Conservation (phyloP, 2,888 invertebrate species). For the Zaprionus bogoriensis region DNA sequence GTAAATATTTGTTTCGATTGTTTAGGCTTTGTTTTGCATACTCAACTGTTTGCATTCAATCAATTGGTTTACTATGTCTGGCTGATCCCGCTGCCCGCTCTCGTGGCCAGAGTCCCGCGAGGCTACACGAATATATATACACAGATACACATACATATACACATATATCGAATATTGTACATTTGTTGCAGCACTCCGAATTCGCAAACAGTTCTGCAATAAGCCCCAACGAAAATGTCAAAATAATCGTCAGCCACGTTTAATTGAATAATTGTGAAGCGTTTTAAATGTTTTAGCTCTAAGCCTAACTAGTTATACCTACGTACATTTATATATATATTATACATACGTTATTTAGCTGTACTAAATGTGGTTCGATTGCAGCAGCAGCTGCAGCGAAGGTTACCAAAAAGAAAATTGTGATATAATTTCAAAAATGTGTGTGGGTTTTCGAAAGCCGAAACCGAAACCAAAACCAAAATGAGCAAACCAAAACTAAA, state of each 20-base stretch:
- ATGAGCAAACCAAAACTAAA: constrained; percentile 33
- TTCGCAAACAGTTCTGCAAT: constrained; percentile 17
- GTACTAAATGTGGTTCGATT: constrained; percentile 39
- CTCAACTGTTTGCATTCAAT: not conserved
- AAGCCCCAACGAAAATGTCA: constrained; percentile 52
- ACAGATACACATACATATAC: not conserved
- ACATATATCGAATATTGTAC: constrained; percentile 14
- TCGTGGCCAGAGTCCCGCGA: too few relatives aligned
- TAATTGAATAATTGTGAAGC: constrained; percentile 19
- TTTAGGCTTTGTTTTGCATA: not conserved
- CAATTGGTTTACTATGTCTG: not conserved
- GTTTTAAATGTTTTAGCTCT: constrained; percentile 59
- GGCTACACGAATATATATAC: not conserved
- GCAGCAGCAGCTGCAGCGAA: constrained; percentile 36
- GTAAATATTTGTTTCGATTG: not conserved
- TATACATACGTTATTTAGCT: too few relatives aligned
- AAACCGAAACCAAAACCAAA: constrained; percentile 17
- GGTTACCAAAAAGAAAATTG: constrained; percentile 48
- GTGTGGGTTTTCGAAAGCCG: constrained; percentile 63
- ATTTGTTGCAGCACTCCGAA: not conserved
- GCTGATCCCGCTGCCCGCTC: not conserved
- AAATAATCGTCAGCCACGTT: constrained; percentile 38
- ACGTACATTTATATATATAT: not conserved
- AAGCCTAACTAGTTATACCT: not conserved
- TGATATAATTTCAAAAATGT: constrained; percentile 77